Conservation (phyloP, 2,888 invertebrate genomes). For the Eristalis arbustorum region DNA sequence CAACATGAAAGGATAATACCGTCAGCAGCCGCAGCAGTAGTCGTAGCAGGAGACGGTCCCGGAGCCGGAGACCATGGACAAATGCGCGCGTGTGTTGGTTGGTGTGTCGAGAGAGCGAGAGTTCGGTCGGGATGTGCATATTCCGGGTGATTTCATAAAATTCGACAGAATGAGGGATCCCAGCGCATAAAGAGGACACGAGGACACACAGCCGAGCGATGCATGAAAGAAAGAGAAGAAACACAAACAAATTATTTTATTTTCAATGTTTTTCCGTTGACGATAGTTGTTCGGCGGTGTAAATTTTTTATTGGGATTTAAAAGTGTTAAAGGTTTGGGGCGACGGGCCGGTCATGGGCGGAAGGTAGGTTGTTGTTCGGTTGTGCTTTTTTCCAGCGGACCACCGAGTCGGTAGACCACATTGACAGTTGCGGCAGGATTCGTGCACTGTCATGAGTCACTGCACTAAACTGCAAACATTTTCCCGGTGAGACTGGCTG, state of each 20-base stretch:
- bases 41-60: conserved; percentile 28
- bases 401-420: conserved; percentile 62
- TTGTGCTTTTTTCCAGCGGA: conserved; percentile 16
- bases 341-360: background rate
- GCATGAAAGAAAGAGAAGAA: conserved; percentile 31
- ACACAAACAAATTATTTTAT: conserved; percentile 70
- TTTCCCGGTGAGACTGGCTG: conserved; percentile 19
- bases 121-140: conserved; percentile 33
- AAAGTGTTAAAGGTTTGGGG: conserved; percentile 50
- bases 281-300: conserved; percentile 55
- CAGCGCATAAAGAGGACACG: conserved; percentile 8
- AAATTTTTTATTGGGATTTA: conserved; percentile 69
- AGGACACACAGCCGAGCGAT: background rate
- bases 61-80: conserved; percentile 15
- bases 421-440: conserved; percentile 58
- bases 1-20: conserved; percentile 69
- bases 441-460: conserved; percentile 60
- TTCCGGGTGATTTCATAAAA: conserved; percentile 56
- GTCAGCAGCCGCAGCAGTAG: conserved; percentile 38
- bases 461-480: conserved; percentile 64
- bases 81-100: background rate
- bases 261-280: conserved; percentile 64
- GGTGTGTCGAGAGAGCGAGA: background rate
- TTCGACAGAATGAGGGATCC: conserved; percentile 58
- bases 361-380: background rate